These are phyloP conservation scores for Ariopsis seemanni DNA, from an alignment of 2,113 vertebrate genomes.

Conservation along the genomic window DNA sequence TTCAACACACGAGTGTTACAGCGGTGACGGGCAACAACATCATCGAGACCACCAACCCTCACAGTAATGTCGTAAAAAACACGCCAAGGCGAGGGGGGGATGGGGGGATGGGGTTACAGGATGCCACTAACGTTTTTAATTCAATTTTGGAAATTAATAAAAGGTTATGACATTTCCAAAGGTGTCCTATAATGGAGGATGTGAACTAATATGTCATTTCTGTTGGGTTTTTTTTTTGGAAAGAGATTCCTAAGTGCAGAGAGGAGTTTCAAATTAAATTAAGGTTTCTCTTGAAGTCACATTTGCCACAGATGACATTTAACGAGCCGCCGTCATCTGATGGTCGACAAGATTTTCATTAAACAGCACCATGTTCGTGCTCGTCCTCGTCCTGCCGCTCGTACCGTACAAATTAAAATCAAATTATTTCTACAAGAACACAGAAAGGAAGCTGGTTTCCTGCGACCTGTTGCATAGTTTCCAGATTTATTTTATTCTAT, in stretches of 20 bases:
- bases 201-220: slow-evolving; percentile 50
- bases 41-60: slow-evolving; percentile 46
- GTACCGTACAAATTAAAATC: slow-evolving; percentile 31
- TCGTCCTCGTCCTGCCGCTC: slow-evolving; percentile 7
- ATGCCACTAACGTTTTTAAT: slow-evolving; percentile 23
- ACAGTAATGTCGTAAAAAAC: slow-evolving; percentile 21
- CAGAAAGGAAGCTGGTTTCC: neutral
- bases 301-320: slow-evolving; percentile 68
- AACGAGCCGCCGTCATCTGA: slow-evolving; percentile 57
- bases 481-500: neutral
- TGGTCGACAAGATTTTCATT: slow-evolving; percentile 66
- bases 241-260: slow-evolving; percentile 53
- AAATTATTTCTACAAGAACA: slow-evolving; percentile 40
- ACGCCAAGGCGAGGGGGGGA: no score
- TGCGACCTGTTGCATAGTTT: neutral
- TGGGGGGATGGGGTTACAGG: slow-evolving; percentile 5
- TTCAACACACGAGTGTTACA: slow-evolving; percentile 72
- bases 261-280: slow-evolving; percentile 68
- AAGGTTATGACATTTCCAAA: slow-evolving; percentile 63
- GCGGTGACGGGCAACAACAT: slow-evolving; percentile 68
- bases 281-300: slow-evolving; percentile 61
- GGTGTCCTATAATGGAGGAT: slow-evolving; percentile 47
- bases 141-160: slow-evolving; percentile 53
- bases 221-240: slow-evolving; percentile 27
- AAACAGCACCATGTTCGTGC: slow-evolving; percentile 49